A percentile compares a stretch with the other conserved stretches of the same genome.
These are phyloP conservation scores for Leistus spinibarbis DNA, from an alignment of 2,888 invertebrate species.

Conservation along the genomic window DNA sequence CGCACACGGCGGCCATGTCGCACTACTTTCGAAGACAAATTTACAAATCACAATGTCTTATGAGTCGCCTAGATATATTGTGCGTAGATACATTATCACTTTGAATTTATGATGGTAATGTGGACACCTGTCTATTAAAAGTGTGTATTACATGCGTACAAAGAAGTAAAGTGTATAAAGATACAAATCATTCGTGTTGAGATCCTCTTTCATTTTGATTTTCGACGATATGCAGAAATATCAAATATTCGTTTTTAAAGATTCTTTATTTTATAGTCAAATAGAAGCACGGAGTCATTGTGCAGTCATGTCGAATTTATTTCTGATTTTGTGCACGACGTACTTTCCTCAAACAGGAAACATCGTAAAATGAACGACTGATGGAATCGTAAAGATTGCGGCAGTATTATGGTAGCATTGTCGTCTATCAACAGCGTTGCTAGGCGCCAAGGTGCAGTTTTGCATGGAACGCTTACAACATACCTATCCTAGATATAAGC, in stretches of 20 bases:
- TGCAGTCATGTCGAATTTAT: neutral
- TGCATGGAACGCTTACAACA: neutral
- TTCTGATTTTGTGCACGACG: neutral
- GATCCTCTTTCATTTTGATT: neutral
- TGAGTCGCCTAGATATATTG: neutral
- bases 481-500: neutral
- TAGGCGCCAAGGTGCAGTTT: neutral
- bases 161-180: neutral
- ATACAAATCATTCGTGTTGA: neutral
- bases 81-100: neutral
- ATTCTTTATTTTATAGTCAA: neutral
- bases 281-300: neutral
- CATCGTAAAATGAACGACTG: conserved; percentile 4
- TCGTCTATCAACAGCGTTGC: neutral
- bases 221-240: neutral
- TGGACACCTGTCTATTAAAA: neutral
- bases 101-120: too few species aligned
- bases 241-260: neutral
- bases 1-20: neutral
- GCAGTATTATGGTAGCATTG: conserved; percentile 1
- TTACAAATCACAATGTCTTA: neutral
- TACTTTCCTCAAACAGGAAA: conserved; percentile 1
- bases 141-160: neutral
- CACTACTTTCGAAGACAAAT: neutral
- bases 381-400: conserved; percentile 7